These are phyloP conservation scores for Saccostrea cuccullata DNA, from an alignment of 1,140 invertebrate genomes.

Conservation along the genomic window DNA sequence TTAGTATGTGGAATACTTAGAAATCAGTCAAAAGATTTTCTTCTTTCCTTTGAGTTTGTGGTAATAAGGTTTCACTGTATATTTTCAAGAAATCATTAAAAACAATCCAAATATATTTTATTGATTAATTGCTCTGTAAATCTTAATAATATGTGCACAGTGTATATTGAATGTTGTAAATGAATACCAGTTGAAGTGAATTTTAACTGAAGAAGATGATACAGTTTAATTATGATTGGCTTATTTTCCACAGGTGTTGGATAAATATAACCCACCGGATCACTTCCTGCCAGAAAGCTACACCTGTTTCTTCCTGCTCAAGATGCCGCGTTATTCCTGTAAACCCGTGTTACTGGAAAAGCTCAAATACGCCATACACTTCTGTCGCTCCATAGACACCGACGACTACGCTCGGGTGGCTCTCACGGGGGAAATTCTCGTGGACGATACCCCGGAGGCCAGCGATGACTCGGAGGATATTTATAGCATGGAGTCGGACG, in stretches of 20 bases:
- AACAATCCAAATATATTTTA: too few species aligned
- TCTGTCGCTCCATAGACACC: constrained; percentile 98
- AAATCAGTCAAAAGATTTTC: too few species aligned
- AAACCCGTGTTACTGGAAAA: constrained; percentile 96
- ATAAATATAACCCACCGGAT: constrained; percentile 97
- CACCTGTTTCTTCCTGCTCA: constrained; percentile 97
- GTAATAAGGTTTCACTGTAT: background rate
- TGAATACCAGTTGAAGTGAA: too few species aligned
- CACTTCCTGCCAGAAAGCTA: constrained; percentile 98
- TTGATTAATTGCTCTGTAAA: too few species aligned
- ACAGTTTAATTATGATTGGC: too few species aligned
- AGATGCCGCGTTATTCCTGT: constrained; percentile 98
- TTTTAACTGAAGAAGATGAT: too few species aligned
- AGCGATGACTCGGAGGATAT: constrained; percentile 71
- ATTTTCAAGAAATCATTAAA: background rate
- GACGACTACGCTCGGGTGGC: constrained; percentile 97
- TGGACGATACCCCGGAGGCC: constrained; percentile 73
- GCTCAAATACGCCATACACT: constrained; percentile 97
- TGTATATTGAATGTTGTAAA: too few species aligned
- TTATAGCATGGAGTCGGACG: constrained; percentile 71
- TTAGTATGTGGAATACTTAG: too few species aligned
- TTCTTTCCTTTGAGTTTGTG: background rate
- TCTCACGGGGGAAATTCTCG: constrained; percentile 75
- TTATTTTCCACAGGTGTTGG: constrained; percentile 88
- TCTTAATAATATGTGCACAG: too few species aligned